Conservation (phyloP, 2,113 vertebrate species). For the Neopipo cinnamomea region DNA sequence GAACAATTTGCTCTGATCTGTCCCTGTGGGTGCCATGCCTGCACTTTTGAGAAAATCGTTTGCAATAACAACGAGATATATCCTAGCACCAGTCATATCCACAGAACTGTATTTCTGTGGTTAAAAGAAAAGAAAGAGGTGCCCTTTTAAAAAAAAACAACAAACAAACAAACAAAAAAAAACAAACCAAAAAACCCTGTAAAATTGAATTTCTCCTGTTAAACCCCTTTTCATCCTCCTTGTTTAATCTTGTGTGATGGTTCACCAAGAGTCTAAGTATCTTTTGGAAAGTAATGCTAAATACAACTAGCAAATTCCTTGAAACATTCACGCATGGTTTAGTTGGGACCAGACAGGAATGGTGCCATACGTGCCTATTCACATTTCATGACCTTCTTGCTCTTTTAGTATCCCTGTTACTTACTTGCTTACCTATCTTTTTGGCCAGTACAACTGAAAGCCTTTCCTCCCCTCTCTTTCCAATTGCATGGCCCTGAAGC, state of each 20-base stretch:
- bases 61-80: background rate
- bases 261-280: conserved; percentile 1
- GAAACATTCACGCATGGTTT: conserved; percentile 16
- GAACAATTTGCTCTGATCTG: background rate
- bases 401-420: background rate
- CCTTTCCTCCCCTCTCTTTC: background rate
- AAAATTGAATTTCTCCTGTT: conserved; percentile 28
- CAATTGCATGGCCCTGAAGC: background rate
- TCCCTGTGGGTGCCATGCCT: background rate
- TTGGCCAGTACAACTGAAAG: conserved; percentile 14
- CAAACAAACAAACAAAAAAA: no score
- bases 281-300: conserved; percentile 46
- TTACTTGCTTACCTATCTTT: conserved; percentile 2
- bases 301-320: conserved; percentile 35
- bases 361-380: conserved; percentile 22
- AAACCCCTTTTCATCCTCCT: conserved; percentile 5
- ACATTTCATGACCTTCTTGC: conserved; percentile 1
- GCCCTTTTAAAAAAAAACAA: background rate
- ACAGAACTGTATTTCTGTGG: background rate
- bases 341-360: background rate
- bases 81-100: background rate
- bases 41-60: background rate
- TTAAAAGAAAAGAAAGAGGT: background rate
- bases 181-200: background rate
- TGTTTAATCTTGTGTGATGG: background rate